phyloP scores from a whole-genome alignment of 2,888 invertebrate species.

The Pollenia angustigena region DNA sequence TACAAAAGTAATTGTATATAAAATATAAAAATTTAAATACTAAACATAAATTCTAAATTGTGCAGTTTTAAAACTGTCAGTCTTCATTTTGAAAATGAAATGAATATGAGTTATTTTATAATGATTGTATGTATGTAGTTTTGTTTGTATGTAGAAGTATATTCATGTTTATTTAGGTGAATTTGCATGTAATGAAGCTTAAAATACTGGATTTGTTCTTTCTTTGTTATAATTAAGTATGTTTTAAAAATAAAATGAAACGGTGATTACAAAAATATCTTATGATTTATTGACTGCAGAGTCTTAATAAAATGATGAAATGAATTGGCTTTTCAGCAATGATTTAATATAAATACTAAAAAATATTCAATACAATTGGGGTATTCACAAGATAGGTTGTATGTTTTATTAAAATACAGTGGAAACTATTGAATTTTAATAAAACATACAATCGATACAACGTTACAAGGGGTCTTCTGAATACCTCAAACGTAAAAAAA shows the following conservation, averaged over 20 bases:
- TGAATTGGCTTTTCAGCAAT: not conserved
- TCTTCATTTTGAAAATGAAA: conserved; percentile 71
- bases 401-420: too few species aligned
- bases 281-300: not conserved
- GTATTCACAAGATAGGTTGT: too few species aligned
- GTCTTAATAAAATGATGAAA: not conserved
- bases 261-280: not conserved
- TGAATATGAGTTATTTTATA: conserved; percentile 25
- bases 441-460: too few species aligned
- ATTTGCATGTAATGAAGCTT: conserved; percentile 36
- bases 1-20: conserved; percentile 53
- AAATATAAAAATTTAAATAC: conserved; percentile 32
- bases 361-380: conserved; percentile 21
- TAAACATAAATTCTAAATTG: conserved; percentile 60
- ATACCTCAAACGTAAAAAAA: not conserved
- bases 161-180: not conserved
- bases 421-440: too few species aligned
- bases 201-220: not conserved
- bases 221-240: conserved; percentile 7
- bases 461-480: too few species aligned
- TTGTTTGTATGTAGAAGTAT: not conserved
- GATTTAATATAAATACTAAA: conserved; percentile 39
- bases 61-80: conserved; percentile 68
- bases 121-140: conserved; percentile 33
- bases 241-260: not conserved